Base-by-base conservation (phyloP, 2,888 invertebrate genomes). In the Galeopsomyia nigrocyanea region DNA sequence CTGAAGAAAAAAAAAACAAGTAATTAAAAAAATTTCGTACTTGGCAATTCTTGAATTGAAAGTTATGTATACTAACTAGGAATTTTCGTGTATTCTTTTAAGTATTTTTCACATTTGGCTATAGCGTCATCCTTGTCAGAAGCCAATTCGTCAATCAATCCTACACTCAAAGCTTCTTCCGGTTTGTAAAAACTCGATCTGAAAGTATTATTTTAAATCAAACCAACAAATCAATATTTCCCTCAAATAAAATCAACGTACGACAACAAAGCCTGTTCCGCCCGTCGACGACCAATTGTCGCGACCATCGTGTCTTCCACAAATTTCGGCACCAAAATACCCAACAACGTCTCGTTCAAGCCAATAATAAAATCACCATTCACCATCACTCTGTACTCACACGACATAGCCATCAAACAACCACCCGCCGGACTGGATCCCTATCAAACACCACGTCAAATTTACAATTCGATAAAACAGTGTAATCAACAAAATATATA, bases 331-430 rank as follows among this genome's bases (percentile, higher is more conserved):
- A 94, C 94, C 0, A 92, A 89, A 74, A 95, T 92, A 16, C 95
- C 96, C 57, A 97, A 87, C 67, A 92, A 90, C 0, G 95, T 94
- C 89, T 97, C 96, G 82, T 96, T 96, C 1, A 97, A 87, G 0
- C 96, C 97, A 68, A 96, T 96, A 14, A 90, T 91, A 80, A 88
- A 93, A 78, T 94, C 93, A 0, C 93, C 93, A 21, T 88, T 84
- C 16, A 92, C 89, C 92, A 96, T 95, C 0, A 93, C 91, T 75
- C 96, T 89, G 86, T 96, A 95, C 86, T 97, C 96, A 82, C 95
- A 95, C 49, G 91, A 90, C 82, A 93, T 87, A 0, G 96, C 89
- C 14, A 96, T 79, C 0, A 96, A 87, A 80, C 96, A 96, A 0
- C 96, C 96, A 3, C 95, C 88, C 1, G 87, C 88, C 68, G 87